Evolutionary conservation across 1,140 invertebrate genomes (phyloP).

Genomic region (Drosophila gunungcola): DNA sequence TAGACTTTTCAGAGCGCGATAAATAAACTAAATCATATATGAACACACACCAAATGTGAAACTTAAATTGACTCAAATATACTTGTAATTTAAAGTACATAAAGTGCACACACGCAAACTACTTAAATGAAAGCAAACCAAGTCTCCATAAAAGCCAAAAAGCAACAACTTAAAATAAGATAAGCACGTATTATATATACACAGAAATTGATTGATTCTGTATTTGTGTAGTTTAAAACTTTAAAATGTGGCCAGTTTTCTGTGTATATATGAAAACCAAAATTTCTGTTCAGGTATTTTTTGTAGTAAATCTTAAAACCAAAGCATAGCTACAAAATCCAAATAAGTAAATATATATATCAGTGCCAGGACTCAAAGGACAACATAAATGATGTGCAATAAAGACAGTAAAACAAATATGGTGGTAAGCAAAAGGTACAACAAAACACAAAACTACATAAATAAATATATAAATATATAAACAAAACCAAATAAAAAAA

Average conservation of each 20-base stretch:
- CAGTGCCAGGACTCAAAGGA: slow-evolving; percentile 7
- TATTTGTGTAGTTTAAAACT: too few species aligned
- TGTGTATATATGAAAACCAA: neutral
- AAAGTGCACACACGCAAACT: slow-evolving; percentile 22
- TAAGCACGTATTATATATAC: neutral
- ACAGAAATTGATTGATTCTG: neutral
- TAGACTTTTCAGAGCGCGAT: slow-evolving; percentile 40
- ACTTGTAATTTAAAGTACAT: slow-evolving; percentile 31
- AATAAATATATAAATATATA: slow-evolving; percentile 7
- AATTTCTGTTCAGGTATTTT: neutral
- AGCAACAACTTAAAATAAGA: slow-evolving; percentile 4
- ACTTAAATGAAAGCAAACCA: slow-evolving; percentile 29
- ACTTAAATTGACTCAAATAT: slow-evolving; percentile 37
- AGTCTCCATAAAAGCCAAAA: slow-evolving; percentile 12
- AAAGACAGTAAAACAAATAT: slow-evolving; percentile 18
- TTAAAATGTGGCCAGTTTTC: neutral
- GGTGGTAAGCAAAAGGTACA: slow-evolving; percentile 8
- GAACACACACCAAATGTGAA: slow-evolving; percentile 23
- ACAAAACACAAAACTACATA: slow-evolving; percentile 24
- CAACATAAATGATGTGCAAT: slow-evolving; percentile 17
- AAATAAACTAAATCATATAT: slow-evolving; percentile 28
- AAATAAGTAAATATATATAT: neutral
- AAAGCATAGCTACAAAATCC: slow-evolving; percentile 11
- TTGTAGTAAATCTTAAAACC: slow-evolving; percentile 1
- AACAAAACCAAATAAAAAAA: slow-evolving; percentile 12